Base-by-base conservation (phyloP, 2,888 invertebrate species). In the Monopis laevigella region DNA sequence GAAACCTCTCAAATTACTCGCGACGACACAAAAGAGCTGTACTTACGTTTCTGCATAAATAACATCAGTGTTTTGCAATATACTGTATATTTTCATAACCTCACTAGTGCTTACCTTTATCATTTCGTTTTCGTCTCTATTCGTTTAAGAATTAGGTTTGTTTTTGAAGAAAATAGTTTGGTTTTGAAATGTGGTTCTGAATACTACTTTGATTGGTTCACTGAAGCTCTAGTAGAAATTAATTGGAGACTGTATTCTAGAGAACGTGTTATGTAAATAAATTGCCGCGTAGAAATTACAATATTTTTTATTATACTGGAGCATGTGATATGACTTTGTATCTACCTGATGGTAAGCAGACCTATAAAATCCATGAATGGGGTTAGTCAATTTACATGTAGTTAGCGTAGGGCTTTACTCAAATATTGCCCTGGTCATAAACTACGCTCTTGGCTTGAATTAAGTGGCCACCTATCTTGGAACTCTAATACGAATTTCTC, bases 41-140 rank as follows among this genome's bases (percentile, higher is more conserved):
- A 32, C 32, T 32, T 32, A 32, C 17, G 32, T 17, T 32, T 32
- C 32, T n/a, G 32, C 32, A 32, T 32, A 32, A 32, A 32, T 32
- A 32, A 32, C 32, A 32, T 32, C 32, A 13, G 32, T 32, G 32
- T 32, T 32, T 32, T 17, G 32, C 14, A 32, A 32, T 32, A 32
- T 32, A 32, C 32, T 32, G 16, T 3, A 2, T 17, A 17, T 13
- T 32, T 17, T 17, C 17, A 32, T 10, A 6, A 3, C 24, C 24
- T 10, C 32, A 32, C 32, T 4, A 8, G 16, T 17, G 10, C 16
- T 32, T 32, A 17, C 12, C 12, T 17, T 10, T 14, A 12, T n/a
- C 30, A 11, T 11, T 30, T 30, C 30, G 13, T 8, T 11, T 7
- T 12, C 13, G 13, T n/a, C 3, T 12, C 3, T 30, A 30, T 3